Evolutionary conservation across 2,113 vertebrate species (phyloP).

Genomic region (Oenanthe melanoleuca): DNA sequence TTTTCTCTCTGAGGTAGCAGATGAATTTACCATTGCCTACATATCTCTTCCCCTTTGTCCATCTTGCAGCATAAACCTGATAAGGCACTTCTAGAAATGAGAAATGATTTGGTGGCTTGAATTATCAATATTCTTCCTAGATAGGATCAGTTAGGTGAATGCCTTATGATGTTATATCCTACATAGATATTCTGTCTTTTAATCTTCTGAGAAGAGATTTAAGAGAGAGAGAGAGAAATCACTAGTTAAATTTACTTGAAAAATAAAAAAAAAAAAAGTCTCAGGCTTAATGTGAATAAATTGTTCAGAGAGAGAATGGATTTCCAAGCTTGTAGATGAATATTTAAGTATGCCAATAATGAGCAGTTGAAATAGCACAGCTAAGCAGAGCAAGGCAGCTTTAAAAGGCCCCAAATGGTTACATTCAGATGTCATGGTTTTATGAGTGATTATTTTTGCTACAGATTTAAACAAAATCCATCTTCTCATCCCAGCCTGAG

Average conservation of each 20-base stretch:
- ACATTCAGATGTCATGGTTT: neutral
- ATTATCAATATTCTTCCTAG: neutral
- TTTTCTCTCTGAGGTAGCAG: neutral
- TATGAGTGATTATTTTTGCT: slow-evolving; percentile 18
- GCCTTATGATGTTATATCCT: neutral
- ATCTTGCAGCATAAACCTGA: neutral
- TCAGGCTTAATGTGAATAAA: neutral
- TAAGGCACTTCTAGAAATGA: neutral
- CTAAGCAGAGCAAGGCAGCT: neutral
- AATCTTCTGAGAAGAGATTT: slow-evolving; percentile 39
- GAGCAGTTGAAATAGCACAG: neutral
- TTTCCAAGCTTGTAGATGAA: slow-evolving; percentile 35
- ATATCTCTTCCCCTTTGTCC: neutral
- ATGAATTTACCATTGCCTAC: neutral
- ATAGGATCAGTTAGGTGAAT: neutral
- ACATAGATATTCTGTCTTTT: neutral
- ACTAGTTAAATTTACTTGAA: neutral
- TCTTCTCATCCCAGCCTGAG: neutral
- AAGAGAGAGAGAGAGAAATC: neutral
- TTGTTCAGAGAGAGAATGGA: neutral
- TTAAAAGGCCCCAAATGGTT: neutral
- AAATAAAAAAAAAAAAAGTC: neutral
- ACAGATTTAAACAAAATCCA: slow-evolving; percentile 15
- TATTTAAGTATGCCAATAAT: slow-evolving; percentile 10
- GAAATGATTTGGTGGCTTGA: neutral